phyloP scores from a whole-genome alignment of 2,113 vertebrate species.

The Buteo buteo region DNA sequence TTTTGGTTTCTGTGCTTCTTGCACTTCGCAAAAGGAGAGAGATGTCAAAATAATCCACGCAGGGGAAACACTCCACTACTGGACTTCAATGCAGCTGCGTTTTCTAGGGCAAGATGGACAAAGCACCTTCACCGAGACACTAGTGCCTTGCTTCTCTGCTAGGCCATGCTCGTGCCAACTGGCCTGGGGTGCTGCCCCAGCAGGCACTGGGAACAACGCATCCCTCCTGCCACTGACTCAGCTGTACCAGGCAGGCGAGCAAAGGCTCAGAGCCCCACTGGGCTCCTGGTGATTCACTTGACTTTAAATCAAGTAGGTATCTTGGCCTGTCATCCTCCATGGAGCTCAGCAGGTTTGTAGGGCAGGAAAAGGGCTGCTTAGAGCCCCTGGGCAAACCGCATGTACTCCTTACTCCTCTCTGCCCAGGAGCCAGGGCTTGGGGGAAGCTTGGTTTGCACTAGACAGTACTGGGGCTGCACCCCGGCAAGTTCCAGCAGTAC shows the following conservation, averaged over 20 bases:
- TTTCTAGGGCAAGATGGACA: background rate
- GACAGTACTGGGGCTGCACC: background rate
- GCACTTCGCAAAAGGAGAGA: background rate
- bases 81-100: background rate
- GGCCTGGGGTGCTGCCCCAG: background rate
- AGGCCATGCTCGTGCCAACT: background rate
- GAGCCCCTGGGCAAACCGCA: background rate
- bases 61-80: background rate
- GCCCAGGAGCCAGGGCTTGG: background rate
- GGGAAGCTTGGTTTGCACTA: background rate
- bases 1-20: background rate
- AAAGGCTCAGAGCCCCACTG: background rate
- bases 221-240: background rate
- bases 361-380: background rate
- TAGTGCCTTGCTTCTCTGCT: conserved; percentile 49
- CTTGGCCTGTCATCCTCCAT: background rate
- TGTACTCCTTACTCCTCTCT: background rate
- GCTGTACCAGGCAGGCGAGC: background rate
- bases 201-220: background rate
- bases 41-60: background rate
- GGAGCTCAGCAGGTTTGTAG: background rate
- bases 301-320: background rate
- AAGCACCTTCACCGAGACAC: background rate
- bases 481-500: background rate
- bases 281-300: background rate